Evolutionary conservation across 2,113 vertebrate genomes (phyloP), one percentile per base, ranked within the genome.

Genomic region (Colossoma macropomum): DNA sequence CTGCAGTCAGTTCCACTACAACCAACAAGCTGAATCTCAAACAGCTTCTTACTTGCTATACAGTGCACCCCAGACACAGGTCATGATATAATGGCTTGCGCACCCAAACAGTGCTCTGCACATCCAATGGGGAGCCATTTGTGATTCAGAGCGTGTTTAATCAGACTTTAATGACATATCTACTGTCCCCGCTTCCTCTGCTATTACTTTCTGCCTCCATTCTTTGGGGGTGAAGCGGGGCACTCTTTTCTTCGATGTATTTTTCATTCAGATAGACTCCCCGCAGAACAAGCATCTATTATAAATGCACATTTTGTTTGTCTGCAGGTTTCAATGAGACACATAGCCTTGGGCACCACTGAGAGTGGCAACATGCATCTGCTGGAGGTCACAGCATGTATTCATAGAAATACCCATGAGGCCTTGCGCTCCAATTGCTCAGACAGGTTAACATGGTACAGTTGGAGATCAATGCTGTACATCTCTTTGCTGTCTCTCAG

Each of bases 381-480:
- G 86, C 78, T 85, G 91, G 90, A 92, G 89, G 89, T 87, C 88
- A 91, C 87, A 88, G 89, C 91, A 91, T 91, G 89, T 90, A 92
- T 93, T 93, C 89, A 91, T 72, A 82, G 89, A 91, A 89, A 87
- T 88, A 88, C 90, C 89, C 89, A 88, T 54, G 86, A 91, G 89
- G 89, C 87, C 65, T 23, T 85, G 80, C 70, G 88, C 88, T 90
- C 30, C 88, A 87, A 90, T 88, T 90, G 87, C 87, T 83, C 34
- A 69, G 80, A 86, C 86, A 72, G 85, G 84, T 85, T 81, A 85
- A 83, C 27, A 59, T 52, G n/a, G 27, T 62, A 72, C 62, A 56
- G 66, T 81, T 5, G 41, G 72, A 70, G 70, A 86, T 77, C 75
- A 82, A 66, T 74, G 66, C 34, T 13, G 25, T 48, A 28, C 78